Evolutionary conservation across 2,113 vertebrate genomes (phyloP), one percentile per base, ranked within the genome.

Genomic region (Vulpes lagopus): DNA sequence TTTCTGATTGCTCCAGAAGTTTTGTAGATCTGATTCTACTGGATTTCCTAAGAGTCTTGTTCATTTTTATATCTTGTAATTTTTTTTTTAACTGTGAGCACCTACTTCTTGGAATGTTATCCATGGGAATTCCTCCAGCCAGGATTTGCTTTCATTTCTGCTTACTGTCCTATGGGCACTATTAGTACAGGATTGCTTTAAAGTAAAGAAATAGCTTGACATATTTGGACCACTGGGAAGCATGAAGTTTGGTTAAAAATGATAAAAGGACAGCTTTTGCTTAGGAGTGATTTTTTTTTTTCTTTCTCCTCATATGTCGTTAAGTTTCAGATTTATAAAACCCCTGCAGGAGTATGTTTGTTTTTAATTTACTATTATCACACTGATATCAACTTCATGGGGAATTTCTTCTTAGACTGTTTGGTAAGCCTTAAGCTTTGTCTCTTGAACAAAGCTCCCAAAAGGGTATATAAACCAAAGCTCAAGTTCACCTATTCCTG

Each of bases 51-150:
- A 76, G 49, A 35, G 38, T 10, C 25, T 84, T 62, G 55, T 65
- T 85, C 8, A 27, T 93, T 62, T 71, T 11, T 76, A 62, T 85
- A 17, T 79, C 32, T 83, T n/a, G 53, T 53, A 43, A n/a, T 17
- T 51, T 83, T 64, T 95, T 89, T 69, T 96, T 90, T 81, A 49
- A 53, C 19, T 62, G 11, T 85, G 62, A 85, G 32, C 32, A 60
- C 12, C 60, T 79, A 5, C 62, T 90, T 85, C 38, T 89, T 51
- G 5, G 14, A 35, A 59, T 87, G 17, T 59, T 83, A 83, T 2
- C 35, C 7, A 7, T 53, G 38, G 76, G 22, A 60, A 93, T 84
- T 78, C 14, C 85, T 89, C 17, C 32, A 78, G 51, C 23, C 79
- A 51, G 11, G 35, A 53, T 89, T 84, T 83, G 35, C 69, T 76